Conservation (phyloP, 2,797 vertebrate species). For the Valencia hispanica region DNA sequence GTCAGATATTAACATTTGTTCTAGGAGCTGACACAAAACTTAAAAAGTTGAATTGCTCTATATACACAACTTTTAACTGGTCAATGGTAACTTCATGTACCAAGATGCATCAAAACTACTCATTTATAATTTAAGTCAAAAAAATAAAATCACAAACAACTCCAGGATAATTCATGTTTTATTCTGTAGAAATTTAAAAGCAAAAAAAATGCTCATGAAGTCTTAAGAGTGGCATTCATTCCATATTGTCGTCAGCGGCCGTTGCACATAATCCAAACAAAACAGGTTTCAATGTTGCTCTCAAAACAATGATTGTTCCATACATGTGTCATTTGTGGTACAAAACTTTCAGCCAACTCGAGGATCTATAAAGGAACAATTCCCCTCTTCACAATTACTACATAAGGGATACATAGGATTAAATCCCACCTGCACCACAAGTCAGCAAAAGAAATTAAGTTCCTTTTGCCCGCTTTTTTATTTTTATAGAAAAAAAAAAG, state of each 20-base stretch:
- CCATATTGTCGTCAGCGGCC: background rate
- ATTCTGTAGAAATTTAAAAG: slow-evolving; percentile 15
- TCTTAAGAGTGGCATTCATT: slow-evolving; percentile 2
- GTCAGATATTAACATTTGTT: no score
- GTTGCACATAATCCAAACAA: background rate
- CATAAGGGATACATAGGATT: slow-evolving; percentile 78
- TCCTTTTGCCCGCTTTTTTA: slow-evolving; percentile 64
- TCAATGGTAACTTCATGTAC: background rate
- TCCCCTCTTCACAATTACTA: slow-evolving; percentile 81
- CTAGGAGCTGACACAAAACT: no score
- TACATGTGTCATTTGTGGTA: background rate
- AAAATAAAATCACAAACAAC: background rate
- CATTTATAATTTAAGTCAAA: background rate
- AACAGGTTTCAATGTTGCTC: background rate
- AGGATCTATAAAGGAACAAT: slow-evolving; percentile 80
- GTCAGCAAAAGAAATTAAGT: slow-evolving; percentile 69
- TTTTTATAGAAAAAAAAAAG: slow-evolving; percentile 66
- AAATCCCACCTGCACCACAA: slow-evolving; percentile 81
- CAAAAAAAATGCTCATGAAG: background rate
- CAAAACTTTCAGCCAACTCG: slow-evolving; percentile 32
- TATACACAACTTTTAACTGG: no score
- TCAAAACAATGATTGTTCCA: slow-evolving; percentile 1
- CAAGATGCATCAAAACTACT: background rate
- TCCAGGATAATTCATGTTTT: slow-evolving; percentile 1
- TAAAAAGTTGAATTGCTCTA: no score